A percentile compares a stretch with the other conserved stretches of the same genome.
These are phyloP conservation scores for Brachionus paranguensis DNA, from an alignment of 1,140 invertebrate genomes.

Conservation along the genomic window DNA sequence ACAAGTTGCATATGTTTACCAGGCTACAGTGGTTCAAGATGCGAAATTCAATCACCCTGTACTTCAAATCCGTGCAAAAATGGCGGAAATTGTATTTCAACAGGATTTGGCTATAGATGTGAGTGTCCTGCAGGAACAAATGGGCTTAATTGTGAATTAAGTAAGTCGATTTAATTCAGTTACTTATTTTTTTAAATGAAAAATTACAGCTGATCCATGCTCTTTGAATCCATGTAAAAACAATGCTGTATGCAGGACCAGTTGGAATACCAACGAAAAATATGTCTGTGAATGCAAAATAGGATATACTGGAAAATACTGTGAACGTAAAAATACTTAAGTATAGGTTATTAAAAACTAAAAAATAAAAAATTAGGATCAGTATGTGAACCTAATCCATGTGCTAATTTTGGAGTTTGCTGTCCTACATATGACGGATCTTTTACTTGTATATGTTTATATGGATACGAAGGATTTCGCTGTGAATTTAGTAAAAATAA, in stretches of 20 bases:
- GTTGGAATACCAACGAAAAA: constrained; percentile 42
- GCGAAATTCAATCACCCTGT: constrained; percentile 41
- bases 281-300: constrained; percentile 45
- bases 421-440: not conserved
- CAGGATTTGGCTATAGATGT: constrained; percentile 39
- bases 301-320: constrained; percentile 45
- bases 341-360: not conserved
- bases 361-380: not conserved
- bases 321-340: not conserved
- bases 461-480: not conserved
- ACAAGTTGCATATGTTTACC: constrained; percentile 18
- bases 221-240: constrained; percentile 19
- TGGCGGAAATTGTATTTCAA: constrained; percentile 41
- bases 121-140: not conserved
- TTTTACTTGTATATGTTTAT: not conserved
- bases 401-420: not conserved
- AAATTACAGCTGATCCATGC: not conserved
- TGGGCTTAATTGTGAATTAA: constrained; percentile 14
- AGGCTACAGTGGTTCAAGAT: constrained; percentile 28
- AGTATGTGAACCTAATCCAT: not conserved
- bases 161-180: not conserved
- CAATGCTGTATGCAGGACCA: not conserved
- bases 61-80: constrained; percentile 42
- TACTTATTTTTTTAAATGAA: not conserved
- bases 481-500: constrained; percentile 17